phyloP scores from a whole-genome alignment of 2,797 vertebrate species.

The Delichon dasypus region DNA sequence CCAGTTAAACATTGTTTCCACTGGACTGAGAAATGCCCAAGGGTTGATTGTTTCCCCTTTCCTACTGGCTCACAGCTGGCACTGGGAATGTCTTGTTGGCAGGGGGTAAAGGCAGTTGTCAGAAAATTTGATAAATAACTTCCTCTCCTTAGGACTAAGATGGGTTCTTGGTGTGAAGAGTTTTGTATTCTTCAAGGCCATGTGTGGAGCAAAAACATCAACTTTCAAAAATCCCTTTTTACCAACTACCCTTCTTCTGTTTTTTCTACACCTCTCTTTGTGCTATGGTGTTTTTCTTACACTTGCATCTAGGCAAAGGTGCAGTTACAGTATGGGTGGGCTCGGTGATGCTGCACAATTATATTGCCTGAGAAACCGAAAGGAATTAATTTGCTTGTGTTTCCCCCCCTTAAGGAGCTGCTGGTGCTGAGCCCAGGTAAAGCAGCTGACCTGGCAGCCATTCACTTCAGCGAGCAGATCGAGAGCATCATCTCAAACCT shows the following conservation, averaged over 20 bases:
- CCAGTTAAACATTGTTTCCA: not conserved
- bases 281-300: not conserved
- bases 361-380: not conserved
- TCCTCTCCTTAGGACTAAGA: not conserved
- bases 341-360: not conserved
- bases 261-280: not conserved
- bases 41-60: not conserved
- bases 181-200: not conserved
- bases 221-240: not conserved
- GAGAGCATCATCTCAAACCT: conserved; percentile 83
- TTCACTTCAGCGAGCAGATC: conserved; percentile 85
- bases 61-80: not conserved
- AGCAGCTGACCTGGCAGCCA: conserved; percentile 87
- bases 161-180: not conserved
- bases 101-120: not conserved
- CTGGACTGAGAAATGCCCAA: not conserved
- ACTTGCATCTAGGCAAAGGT: not conserved
- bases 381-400: not conserved
- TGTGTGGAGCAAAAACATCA: not conserved
- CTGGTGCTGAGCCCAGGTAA: conserved; percentile 85
- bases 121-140: not conserved
- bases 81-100: not conserved
- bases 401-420: conserved; percentile 81
- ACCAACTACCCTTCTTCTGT: not conserved
- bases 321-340: not conserved